Conservation (phyloP, 2,797 vertebrate species). For the Thripadectes ignobilis region DNA sequence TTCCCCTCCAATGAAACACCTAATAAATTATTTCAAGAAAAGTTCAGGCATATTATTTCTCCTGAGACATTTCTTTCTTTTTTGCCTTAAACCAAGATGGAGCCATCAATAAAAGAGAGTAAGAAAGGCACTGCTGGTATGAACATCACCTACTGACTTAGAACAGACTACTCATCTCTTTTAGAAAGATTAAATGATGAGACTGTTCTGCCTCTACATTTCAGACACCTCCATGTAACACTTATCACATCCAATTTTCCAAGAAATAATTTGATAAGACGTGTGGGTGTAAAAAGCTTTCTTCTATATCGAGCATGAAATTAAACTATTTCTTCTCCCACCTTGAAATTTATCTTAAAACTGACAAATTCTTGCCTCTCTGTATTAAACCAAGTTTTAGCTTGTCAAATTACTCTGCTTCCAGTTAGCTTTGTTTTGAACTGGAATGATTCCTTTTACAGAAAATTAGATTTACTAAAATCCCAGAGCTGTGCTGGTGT, state of each 20-base stretch:
- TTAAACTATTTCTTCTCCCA: conserved; percentile 7
- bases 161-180: neutral
- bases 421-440: neutral
- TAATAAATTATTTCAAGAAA: neutral
- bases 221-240: neutral
- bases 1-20: neutral
- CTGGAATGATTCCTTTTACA: neutral
- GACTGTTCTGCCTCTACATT: neutral
- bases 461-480: neutral
- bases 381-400: neutral
- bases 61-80: neutral
- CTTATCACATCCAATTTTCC: neutral
- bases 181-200: neutral
- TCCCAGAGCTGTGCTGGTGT: neutral
- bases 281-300: neutral
- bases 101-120: neutral
- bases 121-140: neutral
- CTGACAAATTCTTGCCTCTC: neutral
- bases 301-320: conserved; percentile 1
- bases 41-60: neutral
- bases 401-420: neutral
- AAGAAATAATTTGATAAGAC: conserved; percentile 15
- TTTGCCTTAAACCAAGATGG: neutral
- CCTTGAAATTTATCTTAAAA: conserved; percentile 22
- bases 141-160: neutral